phyloP scores from a whole-genome alignment of 2,888 invertebrate species.

The Ernsta delagoae region DNA sequence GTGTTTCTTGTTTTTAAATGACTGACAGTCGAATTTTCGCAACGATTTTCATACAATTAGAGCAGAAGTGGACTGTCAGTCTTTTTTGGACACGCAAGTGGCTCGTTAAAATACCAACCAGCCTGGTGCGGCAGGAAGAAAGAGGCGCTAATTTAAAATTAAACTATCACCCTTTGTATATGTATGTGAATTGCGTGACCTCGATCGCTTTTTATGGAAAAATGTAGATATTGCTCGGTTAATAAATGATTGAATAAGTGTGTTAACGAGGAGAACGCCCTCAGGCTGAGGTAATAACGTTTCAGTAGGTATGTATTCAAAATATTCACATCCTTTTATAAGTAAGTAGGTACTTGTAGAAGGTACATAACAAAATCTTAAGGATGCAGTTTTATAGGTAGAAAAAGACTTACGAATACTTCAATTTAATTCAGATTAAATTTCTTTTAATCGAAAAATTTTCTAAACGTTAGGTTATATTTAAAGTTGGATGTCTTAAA shows the following conservation, averaged over 20 bases:
- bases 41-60: constrained; percentile 66
- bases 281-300: constrained; percentile 31
- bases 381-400: too few relatives aligned
- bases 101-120: constrained; percentile 77
- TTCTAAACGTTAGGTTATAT: too few relatives aligned
- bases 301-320: constrained; percentile 1
- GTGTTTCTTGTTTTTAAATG: constrained; percentile 1
- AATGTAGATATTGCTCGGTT: constrained; percentile 48
- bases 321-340: too few relatives aligned
- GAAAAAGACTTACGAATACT: too few relatives aligned
- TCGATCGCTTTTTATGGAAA: constrained; percentile 61
- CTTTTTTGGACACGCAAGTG: constrained; percentile 59
- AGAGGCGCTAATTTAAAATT: constrained; percentile 70
- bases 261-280: constrained; percentile 50
- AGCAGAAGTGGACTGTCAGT: constrained; percentile 53
- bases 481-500: too few relatives aligned
- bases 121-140: constrained; percentile 58
- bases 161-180: constrained; percentile 67
- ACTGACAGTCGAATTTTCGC: constrained; percentile 40
- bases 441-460: too few relatives aligned
- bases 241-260: constrained; percentile 50
- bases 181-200: constrained; percentile 65
- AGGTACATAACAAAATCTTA: too few relatives aligned
- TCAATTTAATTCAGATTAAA: too few relatives aligned
- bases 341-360: too few relatives aligned